Base-by-base conservation (phyloP, 2,797 vertebrate genomes). In the Menidia menidia region DNA sequence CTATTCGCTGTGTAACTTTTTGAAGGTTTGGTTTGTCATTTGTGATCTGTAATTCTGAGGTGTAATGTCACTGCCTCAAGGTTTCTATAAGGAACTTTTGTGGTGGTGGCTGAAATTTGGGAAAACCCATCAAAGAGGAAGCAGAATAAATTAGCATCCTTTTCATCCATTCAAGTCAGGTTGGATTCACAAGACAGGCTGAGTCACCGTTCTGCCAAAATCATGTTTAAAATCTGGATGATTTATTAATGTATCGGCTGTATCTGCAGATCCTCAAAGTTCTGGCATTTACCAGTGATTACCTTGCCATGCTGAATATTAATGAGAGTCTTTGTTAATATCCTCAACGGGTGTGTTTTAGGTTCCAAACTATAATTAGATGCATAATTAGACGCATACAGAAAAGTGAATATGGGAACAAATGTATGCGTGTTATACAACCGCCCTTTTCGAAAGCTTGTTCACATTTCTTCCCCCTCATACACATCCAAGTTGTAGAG, bases 401-500 rank as follows among this genome's bases (percentile, higher is more conserved):
- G 35, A 75, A 30, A 70, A 68, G 41, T 56, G 45, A 64, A 60
- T 56, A 71, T 47, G 68, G 64, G 45, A 71, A 76, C 68, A 68
- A 33, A 58, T 61, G 64, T 71, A 77, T 47, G 68, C 74, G 60
- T 35, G 67, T 88, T 88, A 81, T 73, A 89, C 73, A 90, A 91
- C 81, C 78, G 72, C 60, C 65, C 65, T 64, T 62, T 60, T 62
- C 64, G 64, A 78, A 73, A 59, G 73, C 60, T 53, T 55, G 59
- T 69, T 75, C 73, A 75, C 48, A 6, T 78, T 80, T 84, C 75
- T 77, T 79, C 64, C 60, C 55, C 68, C 71, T 70, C 82, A 77
- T 81, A 83, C 83, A 52, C 82, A 78, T 80, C 83, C 76, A 83
- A 83, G 83, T 88, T 89, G 84, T 90, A 87, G 73, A 89, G 84